These are phyloP conservation scores for Vulpes ferrilata DNA, from an alignment of 2,113 vertebrate species.

Conservation along the genomic window DNA sequence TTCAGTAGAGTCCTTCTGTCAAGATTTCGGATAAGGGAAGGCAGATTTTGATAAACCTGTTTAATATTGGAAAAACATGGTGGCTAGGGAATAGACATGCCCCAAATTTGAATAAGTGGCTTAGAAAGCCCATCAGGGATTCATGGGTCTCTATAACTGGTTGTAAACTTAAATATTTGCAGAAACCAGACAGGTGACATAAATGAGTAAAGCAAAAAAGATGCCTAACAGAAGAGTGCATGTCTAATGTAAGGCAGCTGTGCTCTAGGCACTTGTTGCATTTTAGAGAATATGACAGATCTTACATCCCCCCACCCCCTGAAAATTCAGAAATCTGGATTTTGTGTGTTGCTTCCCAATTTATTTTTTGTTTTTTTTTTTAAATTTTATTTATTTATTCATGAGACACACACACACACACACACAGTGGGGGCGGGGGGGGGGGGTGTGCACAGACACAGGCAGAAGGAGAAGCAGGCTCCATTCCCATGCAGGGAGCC, in stretches of 20 bases:
- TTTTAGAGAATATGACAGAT: not conserved
- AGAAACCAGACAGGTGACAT: not conserved
- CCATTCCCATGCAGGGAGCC: too few relatives aligned
- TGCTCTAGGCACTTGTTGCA: not conserved
- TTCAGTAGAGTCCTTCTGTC: slow-evolving; percentile 2
- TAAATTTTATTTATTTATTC: not conserved
- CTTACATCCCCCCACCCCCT: not conserved
- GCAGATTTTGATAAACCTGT: slow-evolving; percentile 6
- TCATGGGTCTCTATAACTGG: not conserved
- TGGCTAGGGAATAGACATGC: not conserved
- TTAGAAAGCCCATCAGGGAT: not conserved
- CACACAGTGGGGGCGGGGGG: too few relatives aligned
- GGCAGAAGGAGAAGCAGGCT: too few relatives aligned
- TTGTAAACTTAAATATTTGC: not conserved
- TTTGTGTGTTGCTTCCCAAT: not conserved
- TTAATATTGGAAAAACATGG: not conserved
- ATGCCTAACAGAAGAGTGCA: not conserved
- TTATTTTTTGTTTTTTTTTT: not conserved
- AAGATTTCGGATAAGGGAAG: not conserved
- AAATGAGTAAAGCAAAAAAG: not conserved
- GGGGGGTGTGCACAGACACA: too few relatives aligned
- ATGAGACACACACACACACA: too few relatives aligned
- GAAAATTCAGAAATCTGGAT: not conserved
- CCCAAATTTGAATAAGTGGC: slow-evolving; percentile 8
- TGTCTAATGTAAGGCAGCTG: not conserved